A percentile compares a stretch with the other conserved stretches of the same genome.
These are phyloP conservation scores for Xenopus petersii DNA, from an alignment of 2,797 vertebrate genomes.

Conservation along the genomic window DNA sequence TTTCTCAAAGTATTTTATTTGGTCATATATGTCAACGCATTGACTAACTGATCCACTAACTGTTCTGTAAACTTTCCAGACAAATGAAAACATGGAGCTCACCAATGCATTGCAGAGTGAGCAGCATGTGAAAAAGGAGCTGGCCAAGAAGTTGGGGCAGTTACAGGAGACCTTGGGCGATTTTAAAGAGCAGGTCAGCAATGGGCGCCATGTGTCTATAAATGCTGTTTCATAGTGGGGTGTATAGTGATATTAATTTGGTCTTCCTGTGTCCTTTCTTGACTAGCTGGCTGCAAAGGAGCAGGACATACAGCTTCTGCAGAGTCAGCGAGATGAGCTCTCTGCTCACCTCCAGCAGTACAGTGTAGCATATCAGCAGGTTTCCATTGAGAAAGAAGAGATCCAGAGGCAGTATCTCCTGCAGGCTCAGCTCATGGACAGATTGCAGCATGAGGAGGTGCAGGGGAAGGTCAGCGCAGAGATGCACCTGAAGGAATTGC, in stretches of 20 bases:
- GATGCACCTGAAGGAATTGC: slow-evolving; percentile 78
- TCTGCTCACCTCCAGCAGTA: slow-evolving; percentile 86
- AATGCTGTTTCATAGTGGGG: too few relatives aligned
- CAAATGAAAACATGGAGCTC: slow-evolving; percentile 95
- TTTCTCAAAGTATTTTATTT: too few relatives aligned
- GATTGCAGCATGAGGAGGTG: slow-evolving; percentile 85
- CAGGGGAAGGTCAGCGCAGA: slow-evolving; percentile 81
- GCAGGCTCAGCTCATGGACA: slow-evolving; percentile 86
- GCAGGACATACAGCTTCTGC: slow-evolving; percentile 70
- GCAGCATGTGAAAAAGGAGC: slow-evolving; percentile 89
- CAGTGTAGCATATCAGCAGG: slow-evolving; percentile 74
- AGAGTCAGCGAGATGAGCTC: slow-evolving; percentile 83
- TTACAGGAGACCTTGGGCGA: slow-evolving; percentile 85
- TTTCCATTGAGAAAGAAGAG: slow-evolving; percentile 77
- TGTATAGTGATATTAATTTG: too few relatives aligned
- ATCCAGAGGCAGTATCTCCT: slow-evolving; percentile 82
- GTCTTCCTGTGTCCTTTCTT: neutral
- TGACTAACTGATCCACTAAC: too few relatives aligned
- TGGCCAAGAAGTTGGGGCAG: slow-evolving; percentile 86
- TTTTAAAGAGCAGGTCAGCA: slow-evolving; percentile 79
- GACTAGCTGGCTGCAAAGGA: slow-evolving; percentile 75
- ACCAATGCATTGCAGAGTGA: slow-evolving; percentile 88
- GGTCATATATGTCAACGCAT: too few relatives aligned
- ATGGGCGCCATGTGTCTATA: neutral
- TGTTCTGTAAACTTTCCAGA: slow-evolving; percentile 63